phyloP scores from a whole-genome alignment of 2,888 invertebrate species.

The Folsomia candida region DNA sequence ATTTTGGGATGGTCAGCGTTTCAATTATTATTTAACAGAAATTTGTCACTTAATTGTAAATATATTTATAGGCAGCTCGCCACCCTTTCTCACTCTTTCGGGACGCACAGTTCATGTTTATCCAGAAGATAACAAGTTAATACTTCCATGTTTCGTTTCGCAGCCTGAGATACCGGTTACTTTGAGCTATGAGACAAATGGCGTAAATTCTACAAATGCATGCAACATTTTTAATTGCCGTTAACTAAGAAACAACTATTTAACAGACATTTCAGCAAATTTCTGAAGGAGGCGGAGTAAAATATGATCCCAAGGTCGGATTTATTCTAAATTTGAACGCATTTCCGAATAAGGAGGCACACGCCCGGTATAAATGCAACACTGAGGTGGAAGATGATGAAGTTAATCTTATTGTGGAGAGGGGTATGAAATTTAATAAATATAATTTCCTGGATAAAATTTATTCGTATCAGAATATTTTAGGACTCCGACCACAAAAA shows the following conservation, averaged over 20 bases:
- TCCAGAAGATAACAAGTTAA: constrained; percentile 10
- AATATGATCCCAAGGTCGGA: constrained; percentile 33
- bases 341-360: background rate
- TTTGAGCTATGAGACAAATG: background rate
- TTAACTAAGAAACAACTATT: background rate
- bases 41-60: background rate
- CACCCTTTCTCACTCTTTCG: constrained; percentile 27
- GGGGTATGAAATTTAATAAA: constrained; percentile 2
- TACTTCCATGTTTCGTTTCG: constrained; percentile 33
- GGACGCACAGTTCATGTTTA: constrained; percentile 26
- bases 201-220: background rate
- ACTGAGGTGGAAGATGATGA: constrained; percentile 23
- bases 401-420: constrained; percentile 22
- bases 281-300: background rate
- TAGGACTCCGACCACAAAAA: background rate
- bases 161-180: constrained; percentile 18
- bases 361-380: constrained; percentile 28
- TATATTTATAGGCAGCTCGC: constrained; percentile 33
- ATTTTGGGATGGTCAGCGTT: constrained; percentile 37
- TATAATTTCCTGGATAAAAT: background rate
- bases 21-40: background rate
- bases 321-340: constrained; percentile 19
- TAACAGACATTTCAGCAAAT: background rate
- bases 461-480: no score
- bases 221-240: background rate